Conservation (phyloP, 1,140 invertebrate species). For the Neodiprion lecontei region DNA sequence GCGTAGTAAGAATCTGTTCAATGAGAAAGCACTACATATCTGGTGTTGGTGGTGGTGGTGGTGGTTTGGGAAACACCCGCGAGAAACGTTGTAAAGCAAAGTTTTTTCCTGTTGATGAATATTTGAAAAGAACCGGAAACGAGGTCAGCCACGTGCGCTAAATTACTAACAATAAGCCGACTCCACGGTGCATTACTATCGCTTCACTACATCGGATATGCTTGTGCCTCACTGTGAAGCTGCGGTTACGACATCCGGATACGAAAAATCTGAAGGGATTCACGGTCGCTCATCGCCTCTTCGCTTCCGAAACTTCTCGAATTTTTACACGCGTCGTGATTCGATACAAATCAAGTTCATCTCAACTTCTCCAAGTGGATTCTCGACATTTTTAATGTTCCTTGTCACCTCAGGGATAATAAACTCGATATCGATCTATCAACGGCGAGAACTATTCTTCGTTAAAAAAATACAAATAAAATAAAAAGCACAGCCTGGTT, state of each 20-base stretch:
- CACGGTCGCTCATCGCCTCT: background rate
- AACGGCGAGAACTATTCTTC: too few relatives aligned
- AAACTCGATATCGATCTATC: too few relatives aligned
- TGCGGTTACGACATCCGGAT: constrained; percentile 4
- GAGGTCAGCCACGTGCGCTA: constrained; percentile 3
- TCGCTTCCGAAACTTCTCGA: constrained; percentile 4
- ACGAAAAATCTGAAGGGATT: background rate
- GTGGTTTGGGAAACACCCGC: too few relatives aligned
- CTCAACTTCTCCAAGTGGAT: background rate
- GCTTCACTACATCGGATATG: constrained; percentile 7
- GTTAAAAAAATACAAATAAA: too few relatives aligned
- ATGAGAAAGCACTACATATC: too few relatives aligned
- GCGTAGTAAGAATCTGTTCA: too few relatives aligned
- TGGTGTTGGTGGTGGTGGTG: too few relatives aligned
- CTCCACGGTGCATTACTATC: background rate
- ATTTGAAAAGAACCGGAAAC: constrained; percentile 1
- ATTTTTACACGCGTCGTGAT: background rate
- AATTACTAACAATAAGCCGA: background rate
- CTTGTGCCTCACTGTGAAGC: background rate
- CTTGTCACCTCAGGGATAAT: too few relatives aligned
- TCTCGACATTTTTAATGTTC: too few relatives aligned
- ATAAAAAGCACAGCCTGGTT: too few relatives aligned
- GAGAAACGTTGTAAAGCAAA: too few relatives aligned
- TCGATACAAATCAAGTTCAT: background rate
- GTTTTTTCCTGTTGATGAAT: background rate